Base-by-base conservation (phyloP, 2,113 vertebrate species). In the Meleagris gallopavo region DNA sequence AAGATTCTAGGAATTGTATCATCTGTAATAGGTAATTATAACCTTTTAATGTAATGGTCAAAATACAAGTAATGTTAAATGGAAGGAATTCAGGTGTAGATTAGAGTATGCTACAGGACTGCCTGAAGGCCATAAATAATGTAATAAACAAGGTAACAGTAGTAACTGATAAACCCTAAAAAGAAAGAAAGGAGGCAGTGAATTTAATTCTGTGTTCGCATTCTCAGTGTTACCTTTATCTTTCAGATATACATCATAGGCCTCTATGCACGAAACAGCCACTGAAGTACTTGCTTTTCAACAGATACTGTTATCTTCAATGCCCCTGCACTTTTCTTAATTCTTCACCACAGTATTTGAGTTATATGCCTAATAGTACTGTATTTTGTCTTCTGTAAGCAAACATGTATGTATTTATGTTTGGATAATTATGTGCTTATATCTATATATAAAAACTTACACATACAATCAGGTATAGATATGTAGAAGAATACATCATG, bases 401-500 rank as follows among this genome's bases (percentile, higher is more conserved):
- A 12, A 43, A 4, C 1, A 0, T 60, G 24, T 14, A 25, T 27
- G 4, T 64, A 10, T 19, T 2, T 25, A 7, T 25, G 52, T 29
- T 29, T 29, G 24, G 36, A 38, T 38, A 60, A 52, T 22, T 30
- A 46, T n/a, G 21, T 64, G 12, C 24, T 46, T 34, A 13, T 72
- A 4, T 34, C 15, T 57, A 3, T 18, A 3, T 24, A 12, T 36
- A 34, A 73, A 90, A 54, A 9, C 6, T 24, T 29, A 30, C 3
- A 11, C 25, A n/a, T 58, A 20, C 32, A n/a, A 18, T 12, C 32
- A n/a, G 17, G 29, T 57, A 55, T 13, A 60, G 32, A 74, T 5
- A 6, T 43, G 5, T 66, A 5, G 41, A 70, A 57, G 18, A 73
- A 40, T 45, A 3, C 2, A 3, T n/a, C 0, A 0, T 62, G 46